phyloP scores from a whole-genome alignment of 2,113 vertebrate genomes.

The Eurystomus gularis region DNA sequence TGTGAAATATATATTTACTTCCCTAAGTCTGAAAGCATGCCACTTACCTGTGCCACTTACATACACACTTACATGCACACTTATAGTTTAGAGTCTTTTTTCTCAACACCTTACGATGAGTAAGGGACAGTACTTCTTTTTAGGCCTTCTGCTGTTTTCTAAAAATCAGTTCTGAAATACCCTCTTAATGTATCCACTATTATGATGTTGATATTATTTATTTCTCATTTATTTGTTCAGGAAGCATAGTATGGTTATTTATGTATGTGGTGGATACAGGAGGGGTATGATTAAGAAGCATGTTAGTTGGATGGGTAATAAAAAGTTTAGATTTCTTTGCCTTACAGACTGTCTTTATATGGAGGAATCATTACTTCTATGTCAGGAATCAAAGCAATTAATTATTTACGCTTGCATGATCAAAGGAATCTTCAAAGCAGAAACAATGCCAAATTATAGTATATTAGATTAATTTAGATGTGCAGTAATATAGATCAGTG shows the following conservation, averaged over 20 bases:
- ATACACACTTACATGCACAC: background rate
- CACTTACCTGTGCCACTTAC: too few relatives aligned
- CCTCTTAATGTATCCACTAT: background rate
- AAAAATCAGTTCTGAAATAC: background rate
- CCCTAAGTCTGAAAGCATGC: background rate
- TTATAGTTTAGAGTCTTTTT: background rate
- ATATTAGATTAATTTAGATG: background rate
- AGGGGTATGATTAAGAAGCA: background rate
- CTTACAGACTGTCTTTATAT: background rate
- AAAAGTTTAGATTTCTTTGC: background rate
- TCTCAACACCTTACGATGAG: background rate
- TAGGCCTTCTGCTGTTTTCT: background rate
- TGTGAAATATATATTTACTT: slow-evolving; percentile 34
- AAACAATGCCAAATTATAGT: background rate
- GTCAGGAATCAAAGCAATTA: background rate
- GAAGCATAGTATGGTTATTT: background rate
- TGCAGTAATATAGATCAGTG: background rate
- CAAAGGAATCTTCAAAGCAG: background rate
- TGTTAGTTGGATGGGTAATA: background rate
- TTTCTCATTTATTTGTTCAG: background rate
- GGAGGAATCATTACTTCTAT: background rate
- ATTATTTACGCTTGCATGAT: background rate
- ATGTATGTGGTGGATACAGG: background rate
- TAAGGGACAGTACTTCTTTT: background rate
- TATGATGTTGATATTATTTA: background rate